A percentile compares a stretch with the other conserved stretches of the same genome.
These are phyloP conservation scores for Parnassius mnemosyne DNA, from an alignment of 2,888 invertebrate species.

Conservation along the genomic window DNA sequence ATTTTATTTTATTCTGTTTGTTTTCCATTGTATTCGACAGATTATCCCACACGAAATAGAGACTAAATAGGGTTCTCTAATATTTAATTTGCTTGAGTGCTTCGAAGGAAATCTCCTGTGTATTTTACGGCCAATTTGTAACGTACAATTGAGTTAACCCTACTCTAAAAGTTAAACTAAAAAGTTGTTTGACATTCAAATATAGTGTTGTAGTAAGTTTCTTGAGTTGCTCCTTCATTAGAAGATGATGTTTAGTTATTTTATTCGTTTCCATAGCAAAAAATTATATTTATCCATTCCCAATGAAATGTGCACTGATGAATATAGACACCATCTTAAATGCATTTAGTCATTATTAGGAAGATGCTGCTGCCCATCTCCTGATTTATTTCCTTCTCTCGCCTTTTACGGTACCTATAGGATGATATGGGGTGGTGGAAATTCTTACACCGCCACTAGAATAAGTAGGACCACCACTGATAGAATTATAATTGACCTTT, in stretches of 20 bases:
- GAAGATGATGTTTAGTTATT: neutral
- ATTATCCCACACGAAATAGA: conserved; percentile 61
- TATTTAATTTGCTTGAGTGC: conserved; percentile 80
- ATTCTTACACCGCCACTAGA: too few species aligned
- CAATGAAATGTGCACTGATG: too few species aligned
- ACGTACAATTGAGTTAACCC: conserved; percentile 38
- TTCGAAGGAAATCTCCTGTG: conserved; percentile 69
- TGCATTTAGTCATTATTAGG: too few species aligned
- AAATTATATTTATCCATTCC: too few species aligned
- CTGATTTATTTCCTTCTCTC: too few species aligned
- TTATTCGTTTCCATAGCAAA: neutral
- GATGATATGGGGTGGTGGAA: too few species aligned
- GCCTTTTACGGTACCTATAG: too few species aligned
- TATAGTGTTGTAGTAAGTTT: conserved; percentile 6
- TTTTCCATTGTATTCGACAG: conserved; percentile 69
- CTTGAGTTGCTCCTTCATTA: too few species aligned
- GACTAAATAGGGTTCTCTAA: conserved; percentile 59
- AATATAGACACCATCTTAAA: too few species aligned
- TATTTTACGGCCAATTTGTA: conserved; percentile 73
- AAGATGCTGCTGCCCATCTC: too few species aligned
- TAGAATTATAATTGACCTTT: too few species aligned
- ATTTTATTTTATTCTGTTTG: conserved; percentile 74
- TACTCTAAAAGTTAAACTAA: conserved; percentile 50
- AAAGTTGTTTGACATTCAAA: conserved; percentile 55
- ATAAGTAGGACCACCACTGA: too few species aligned